Conservation (phyloP, 2,113 vertebrate species). For the Phalacrocorax brasilianus region DNA sequence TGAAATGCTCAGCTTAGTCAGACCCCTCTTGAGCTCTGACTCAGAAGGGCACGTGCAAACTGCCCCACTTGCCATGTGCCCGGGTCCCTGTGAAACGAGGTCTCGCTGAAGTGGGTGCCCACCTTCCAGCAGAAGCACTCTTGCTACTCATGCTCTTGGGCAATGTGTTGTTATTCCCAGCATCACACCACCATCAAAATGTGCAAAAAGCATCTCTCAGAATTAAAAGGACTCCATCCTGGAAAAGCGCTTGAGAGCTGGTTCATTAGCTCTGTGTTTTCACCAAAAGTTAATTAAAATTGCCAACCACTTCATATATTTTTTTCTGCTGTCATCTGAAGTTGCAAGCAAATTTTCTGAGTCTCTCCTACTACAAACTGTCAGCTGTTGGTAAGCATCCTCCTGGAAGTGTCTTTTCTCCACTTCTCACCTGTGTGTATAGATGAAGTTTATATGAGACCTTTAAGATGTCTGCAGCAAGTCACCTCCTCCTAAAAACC, state of each 20-base stretch:
- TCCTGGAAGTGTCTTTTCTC: background rate
- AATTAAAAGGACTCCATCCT: background rate
- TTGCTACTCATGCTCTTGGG: background rate
- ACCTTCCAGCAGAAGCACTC: background rate
- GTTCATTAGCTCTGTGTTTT: slow-evolving; percentile 7
- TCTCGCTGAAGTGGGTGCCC: background rate
- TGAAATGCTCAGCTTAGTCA: background rate
- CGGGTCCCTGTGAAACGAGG: background rate
- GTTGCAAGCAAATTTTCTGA: background rate
- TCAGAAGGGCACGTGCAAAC: accelerated
- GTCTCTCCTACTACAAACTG: background rate
- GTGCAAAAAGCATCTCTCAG: background rate
- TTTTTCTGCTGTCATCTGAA: background rate
- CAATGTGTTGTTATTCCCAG: background rate
- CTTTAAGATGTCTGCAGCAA: background rate
- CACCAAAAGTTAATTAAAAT: background rate
- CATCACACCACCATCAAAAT: background rate
- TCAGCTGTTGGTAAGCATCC: background rate
- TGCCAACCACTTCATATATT: background rate
- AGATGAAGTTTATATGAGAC: background rate
- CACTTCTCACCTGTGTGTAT: background rate
- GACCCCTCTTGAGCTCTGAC: background rate
- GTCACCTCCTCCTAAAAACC: background rate
- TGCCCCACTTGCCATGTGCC: accelerated
- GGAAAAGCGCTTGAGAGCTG: background rate